These are phyloP conservation scores for Tenualosa thibaudeaui DNA, from an alignment of 2,797 vertebrate genomes.

Conservation along the genomic window DNA sequence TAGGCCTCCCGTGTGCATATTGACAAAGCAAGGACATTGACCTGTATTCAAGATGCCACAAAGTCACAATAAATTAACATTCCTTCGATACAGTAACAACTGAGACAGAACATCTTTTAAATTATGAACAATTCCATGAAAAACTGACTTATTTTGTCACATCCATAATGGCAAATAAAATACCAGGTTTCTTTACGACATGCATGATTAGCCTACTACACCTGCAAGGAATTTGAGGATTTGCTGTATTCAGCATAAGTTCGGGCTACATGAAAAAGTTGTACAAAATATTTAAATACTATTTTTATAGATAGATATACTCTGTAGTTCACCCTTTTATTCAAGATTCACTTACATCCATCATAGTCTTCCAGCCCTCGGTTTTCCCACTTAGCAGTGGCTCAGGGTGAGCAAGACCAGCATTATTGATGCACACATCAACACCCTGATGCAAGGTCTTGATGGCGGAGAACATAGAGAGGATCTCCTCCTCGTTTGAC, in stretches of 20 bases:
- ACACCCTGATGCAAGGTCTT: slow-evolving; percentile 80
- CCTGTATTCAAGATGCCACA: slow-evolving; percentile 63
- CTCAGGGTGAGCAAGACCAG: slow-evolving; percentile 78
- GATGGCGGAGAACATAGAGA: slow-evolving; percentile 86
- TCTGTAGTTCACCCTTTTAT: no score
- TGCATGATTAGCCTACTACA: no score
- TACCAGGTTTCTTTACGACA: no score
- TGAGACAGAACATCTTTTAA: not conserved
- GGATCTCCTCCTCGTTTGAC: slow-evolving; percentile 83
- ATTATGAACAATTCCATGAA: not conserved
- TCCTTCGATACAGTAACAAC: not conserved
- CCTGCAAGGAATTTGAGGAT: no score
- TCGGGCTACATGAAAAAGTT: no score
- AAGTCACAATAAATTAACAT: not conserved
- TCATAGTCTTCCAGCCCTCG: slow-evolving; percentile 83
- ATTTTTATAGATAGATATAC: no score
- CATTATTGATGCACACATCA: slow-evolving; percentile 91
- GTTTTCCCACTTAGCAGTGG: slow-evolving; percentile 78
- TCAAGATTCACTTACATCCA: slow-evolving; percentile 76
- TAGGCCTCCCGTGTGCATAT: slow-evolving; percentile 86
- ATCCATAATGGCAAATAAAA: no score
- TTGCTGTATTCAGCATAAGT: no score
- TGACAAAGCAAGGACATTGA: slow-evolving; percentile 83
- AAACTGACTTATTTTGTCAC: no score
- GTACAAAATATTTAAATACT: no score